Conservation (phyloP, 2,888 invertebrate species). For the Scotopteryx bipunctaria region DNA sequence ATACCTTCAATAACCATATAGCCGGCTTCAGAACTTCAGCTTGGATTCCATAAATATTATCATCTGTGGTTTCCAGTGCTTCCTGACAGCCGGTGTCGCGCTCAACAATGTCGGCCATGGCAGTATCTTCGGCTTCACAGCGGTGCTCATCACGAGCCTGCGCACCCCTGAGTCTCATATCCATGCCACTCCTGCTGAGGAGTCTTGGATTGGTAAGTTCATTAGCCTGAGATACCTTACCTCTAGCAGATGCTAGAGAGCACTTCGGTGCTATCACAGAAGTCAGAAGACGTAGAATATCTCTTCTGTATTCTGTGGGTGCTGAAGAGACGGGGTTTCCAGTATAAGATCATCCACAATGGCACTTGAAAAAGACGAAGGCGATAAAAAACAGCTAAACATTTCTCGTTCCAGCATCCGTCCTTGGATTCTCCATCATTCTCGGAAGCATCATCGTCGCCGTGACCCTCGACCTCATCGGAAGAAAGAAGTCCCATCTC, state of each 20-base stretch:
- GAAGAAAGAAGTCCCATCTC: slow-evolving; percentile 81
- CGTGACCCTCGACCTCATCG: slow-evolving; percentile 79
- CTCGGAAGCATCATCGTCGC: slow-evolving; percentile 84
- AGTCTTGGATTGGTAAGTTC: slow-evolving; percentile 85
- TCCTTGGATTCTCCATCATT: slow-evolving; percentile 84
- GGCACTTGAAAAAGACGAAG: too few species aligned
- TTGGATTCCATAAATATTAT: not conserved
- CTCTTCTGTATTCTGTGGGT: too few species aligned
- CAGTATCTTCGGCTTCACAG: slow-evolving; percentile 82
- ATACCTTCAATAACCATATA: too few species aligned
- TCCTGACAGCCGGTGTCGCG: slow-evolving; percentile 68
- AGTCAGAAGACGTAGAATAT: too few species aligned
- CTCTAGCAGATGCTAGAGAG: too few species aligned
- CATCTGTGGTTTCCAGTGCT: slow-evolving; percentile 60
- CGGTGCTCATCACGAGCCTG: slow-evolving; percentile 84
- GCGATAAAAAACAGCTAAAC: too few species aligned
- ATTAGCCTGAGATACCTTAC: too few species aligned
- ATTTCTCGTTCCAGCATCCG: slow-evolving; percentile 77
- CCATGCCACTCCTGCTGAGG: slow-evolving; percentile 70
- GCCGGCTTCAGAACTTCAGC: too few species aligned
- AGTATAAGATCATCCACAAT: too few species aligned
- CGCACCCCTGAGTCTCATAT: slow-evolving; percentile 68
- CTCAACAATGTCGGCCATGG: slow-evolving; percentile 71
- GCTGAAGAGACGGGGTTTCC: too few species aligned
- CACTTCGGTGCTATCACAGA: too few species aligned